Percentiles rank a stretch among this genome's conserved stretches.
Conservation (phyloP, 2,888 invertebrate species). For the Theodoxus fluviatilis region DNA sequence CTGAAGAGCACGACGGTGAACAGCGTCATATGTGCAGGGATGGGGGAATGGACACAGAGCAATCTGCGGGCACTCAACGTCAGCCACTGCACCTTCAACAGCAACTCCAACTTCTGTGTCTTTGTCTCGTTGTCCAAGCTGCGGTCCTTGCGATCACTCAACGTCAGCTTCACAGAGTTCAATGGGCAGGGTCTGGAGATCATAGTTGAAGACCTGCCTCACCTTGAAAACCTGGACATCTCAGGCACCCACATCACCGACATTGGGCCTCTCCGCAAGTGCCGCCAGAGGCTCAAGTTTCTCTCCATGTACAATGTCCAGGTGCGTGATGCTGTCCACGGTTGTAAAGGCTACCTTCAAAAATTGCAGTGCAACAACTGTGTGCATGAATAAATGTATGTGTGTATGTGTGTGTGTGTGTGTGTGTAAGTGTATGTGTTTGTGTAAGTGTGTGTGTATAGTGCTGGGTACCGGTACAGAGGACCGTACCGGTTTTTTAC, state of each 20-base stretch:
- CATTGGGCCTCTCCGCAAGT: conserved; percentile 70
- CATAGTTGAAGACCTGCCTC: conserved; percentile 73
- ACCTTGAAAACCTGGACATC: conserved; percentile 74
- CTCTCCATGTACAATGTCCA: conserved; percentile 73
- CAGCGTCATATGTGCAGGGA: conserved; percentile 73
- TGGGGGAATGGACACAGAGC: conserved; percentile 74
- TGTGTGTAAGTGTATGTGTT: conserved; percentile 72
- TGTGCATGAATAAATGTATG: too few species aligned
- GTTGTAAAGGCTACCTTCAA: too few species aligned
- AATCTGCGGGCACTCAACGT: conserved; percentile 73
- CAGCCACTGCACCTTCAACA: conserved; percentile 72
- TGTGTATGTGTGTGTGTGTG: too few species aligned
- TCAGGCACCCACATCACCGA: conserved; percentile 73
- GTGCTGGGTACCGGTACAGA: too few species aligned
- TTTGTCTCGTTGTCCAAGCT: conserved; percentile 73
- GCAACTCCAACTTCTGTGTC: conserved; percentile 71
- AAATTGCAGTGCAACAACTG: too few species aligned
- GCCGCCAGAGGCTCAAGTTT: conserved; percentile 71
- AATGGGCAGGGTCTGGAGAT: conserved; percentile 74
- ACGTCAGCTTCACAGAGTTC: conserved; percentile 76
- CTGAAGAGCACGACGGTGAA: conserved; percentile 70
- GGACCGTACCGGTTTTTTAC: too few species aligned
- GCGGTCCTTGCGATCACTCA: conserved; percentile 70
- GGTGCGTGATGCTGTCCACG: conserved; percentile 37
- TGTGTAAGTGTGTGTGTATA: too few species aligned